phyloP scores from a whole-genome alignment of 2,113 vertebrate species.

The Seriola dumerili region DNA sequence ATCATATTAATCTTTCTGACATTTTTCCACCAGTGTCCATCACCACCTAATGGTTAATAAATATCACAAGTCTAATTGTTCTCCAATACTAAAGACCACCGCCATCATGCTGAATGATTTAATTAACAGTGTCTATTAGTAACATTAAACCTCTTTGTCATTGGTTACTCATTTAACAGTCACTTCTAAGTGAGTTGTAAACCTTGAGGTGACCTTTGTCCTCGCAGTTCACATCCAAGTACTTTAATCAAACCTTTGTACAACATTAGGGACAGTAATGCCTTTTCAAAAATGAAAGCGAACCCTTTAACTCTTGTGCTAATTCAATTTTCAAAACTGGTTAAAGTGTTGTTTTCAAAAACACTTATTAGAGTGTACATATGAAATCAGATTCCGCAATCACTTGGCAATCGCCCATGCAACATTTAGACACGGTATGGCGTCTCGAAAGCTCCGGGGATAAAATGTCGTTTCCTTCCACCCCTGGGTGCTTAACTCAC shows the following conservation, averaged over 20 bases:
- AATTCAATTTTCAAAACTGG: neutral
- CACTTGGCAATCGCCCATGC: neutral
- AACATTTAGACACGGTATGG: neutral
- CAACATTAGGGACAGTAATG: neutral
- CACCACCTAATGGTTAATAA: constrained; percentile 8
- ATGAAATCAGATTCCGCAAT: neutral
- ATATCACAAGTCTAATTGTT: constrained; percentile 12
- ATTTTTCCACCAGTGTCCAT: constrained; percentile 3
- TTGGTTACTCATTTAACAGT: constrained; percentile 31
- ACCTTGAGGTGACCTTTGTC: neutral
- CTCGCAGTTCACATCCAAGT: neutral
- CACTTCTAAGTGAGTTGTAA: neutral
- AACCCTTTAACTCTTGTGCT: neutral
- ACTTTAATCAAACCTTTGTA: neutral
- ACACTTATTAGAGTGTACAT: too few species aligned
- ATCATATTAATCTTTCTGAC: neutral
- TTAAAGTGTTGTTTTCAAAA: neutral
- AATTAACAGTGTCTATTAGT: constrained; percentile 22
- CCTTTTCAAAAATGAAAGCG: neutral
- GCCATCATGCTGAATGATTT: constrained; percentile 25
- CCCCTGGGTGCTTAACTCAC: constrained; percentile 44
- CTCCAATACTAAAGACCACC: constrained; percentile 15
- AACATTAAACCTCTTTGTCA: constrained; percentile 34
- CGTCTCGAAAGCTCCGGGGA: constrained; percentile 21
- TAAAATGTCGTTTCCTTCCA: constrained; percentile 22